Base-by-base conservation (phyloP, 2,113 vertebrate genomes). In the Acrocephalus kingi region DNA sequence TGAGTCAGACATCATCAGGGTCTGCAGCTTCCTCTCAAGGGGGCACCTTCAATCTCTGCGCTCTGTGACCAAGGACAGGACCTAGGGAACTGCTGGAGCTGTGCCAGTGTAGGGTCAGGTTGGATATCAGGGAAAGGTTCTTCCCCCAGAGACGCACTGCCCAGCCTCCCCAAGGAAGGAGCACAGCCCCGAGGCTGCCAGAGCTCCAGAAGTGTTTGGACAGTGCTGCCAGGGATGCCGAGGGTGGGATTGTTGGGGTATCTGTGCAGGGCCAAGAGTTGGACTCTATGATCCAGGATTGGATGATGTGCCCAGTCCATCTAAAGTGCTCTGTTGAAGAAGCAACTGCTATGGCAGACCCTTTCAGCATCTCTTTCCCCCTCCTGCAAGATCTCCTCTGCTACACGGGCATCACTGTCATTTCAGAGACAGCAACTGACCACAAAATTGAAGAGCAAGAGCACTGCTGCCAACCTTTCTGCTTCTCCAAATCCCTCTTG, bases 21-120 rank as follows among this genome's bases (percentile, higher is more conserved):
- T 30, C 71, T 68, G 62, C 87, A 68, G 54, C 37, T 89, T 81
- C 59, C 19, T 35, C 59, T 27, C 27, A 25, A 51, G 31, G 22
- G n/a, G 25, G 5, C 25, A 73, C 51, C 28, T 39, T 1, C 6
- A 3, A 46, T 46, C 33, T 67, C 37, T 54, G 33, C 9, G 41
- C 39, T 12, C 69, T 54, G n/a, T 75, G 39, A 75, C 15, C 43
- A 41, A 13, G 7, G 4, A 61, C 28, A 48, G n/a, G 4, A 8
- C 9, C 22, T 7, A 67, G 23, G 7, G 20, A 54, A 10, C 0
- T 0, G 13, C 46, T 54, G 39, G n/a, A 83, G 48, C 62, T 76
- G n/a, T 10, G 15, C 0, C 48, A 48, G 28, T 19, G 30, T 0
- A 41, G 48, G 16, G 0, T 61, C 0, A 41, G 54, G 20, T 0